Conservation (phyloP, 2,113 vertebrate genomes). For the Mustela lutreola region DNA sequence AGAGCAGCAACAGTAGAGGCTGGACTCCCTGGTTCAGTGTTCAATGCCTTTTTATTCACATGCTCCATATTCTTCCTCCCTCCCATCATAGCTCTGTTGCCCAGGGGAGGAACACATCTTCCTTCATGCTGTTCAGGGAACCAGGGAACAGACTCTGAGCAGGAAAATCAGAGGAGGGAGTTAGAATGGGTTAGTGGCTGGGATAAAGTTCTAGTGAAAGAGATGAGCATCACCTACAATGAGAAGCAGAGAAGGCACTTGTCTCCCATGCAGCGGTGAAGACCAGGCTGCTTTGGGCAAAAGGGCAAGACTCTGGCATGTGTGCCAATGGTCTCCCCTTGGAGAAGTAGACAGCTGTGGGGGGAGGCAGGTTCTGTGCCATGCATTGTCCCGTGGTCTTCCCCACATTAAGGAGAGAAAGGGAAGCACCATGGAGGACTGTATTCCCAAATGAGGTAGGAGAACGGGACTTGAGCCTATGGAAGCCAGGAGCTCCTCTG, state of each 20-base stretch:
- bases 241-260: conserved; percentile 71
- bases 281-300: conserved; percentile 48
- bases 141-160: background rate
- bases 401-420: background rate
- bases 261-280: background rate
- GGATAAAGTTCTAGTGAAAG: conserved; percentile 20
- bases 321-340: background rate
- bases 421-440: conserved; percentile 53
- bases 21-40: conserved; percentile 12
- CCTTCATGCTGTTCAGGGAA: conserved; percentile 13
- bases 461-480: conserved; percentile 44
- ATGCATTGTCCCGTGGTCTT: background rate
- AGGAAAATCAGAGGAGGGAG: background rate
- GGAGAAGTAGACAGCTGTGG: conserved; percentile 26
- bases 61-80: conserved; percentile 23
- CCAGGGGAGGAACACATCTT: background rate
- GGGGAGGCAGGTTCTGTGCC: background rate
- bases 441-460: conserved; percentile 71
- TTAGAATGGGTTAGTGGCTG: conserved; percentile 48
- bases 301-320: background rate
- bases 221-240: conserved; percentile 40
- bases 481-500: background rate
- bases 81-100: background rate
- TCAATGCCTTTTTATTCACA: conserved; percentile 76
- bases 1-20: conserved; percentile 45